Percentiles rank a stretch among this genome's conserved stretches.
Evolutionary conservation across 2,113 vertebrate species (phyloP).

Genomic region (Coryphaenoides rupestris): DNA sequence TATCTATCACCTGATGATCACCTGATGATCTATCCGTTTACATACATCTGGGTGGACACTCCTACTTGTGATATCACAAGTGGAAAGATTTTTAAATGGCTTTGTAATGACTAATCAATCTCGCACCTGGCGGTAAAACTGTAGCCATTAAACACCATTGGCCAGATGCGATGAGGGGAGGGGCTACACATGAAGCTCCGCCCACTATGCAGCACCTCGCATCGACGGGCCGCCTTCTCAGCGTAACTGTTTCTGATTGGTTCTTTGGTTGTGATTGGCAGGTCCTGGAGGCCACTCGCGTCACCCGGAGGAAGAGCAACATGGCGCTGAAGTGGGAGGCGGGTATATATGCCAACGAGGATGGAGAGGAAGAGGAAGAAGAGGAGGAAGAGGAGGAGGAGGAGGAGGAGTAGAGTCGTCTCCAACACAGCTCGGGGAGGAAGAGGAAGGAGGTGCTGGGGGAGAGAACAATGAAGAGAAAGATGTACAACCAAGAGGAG

Average conservation of each 20-base stretch:
- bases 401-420: slow-evolving; percentile 30
- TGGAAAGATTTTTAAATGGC: too few species aligned
- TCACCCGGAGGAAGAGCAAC: slow-evolving; percentile 93
- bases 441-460: slow-evolving; percentile 37
- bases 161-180: too few species aligned
- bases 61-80: too few species aligned
- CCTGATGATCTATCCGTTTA: too few species aligned
- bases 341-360: slow-evolving; percentile 92
- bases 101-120: too few species aligned
- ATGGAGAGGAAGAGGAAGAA: slow-evolving; percentile 77
- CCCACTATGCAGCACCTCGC: not conserved
- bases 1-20: too few species aligned
- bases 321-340: slow-evolving; percentile 95
- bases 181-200: not conserved
- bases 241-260: slow-evolving; percentile 2
- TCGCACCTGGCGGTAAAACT: too few species aligned
- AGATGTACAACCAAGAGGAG: slow-evolving; percentile 7
- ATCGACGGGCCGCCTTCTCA: too few species aligned
- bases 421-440: not conserved
- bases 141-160: too few species aligned
- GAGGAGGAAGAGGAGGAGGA: slow-evolving; percentile 67
- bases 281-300: slow-evolving; percentile 94
- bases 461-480: slow-evolving; percentile 12
- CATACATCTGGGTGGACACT: too few species aligned
- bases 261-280: slow-evolving; percentile 53